Base-by-base conservation (phyloP, 2,797 vertebrate species). In the Eospalax fontanierii region DNA sequence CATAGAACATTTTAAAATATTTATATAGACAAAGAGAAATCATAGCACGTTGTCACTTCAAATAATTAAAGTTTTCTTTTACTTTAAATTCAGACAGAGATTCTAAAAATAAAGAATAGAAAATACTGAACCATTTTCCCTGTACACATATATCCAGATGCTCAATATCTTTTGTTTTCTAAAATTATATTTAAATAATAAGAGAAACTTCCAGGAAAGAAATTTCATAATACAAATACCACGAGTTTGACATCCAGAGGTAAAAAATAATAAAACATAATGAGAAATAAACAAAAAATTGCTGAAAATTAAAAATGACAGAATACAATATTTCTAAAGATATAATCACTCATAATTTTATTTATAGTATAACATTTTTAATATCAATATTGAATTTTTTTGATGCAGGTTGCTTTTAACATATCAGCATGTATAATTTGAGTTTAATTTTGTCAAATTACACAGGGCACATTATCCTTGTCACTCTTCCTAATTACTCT, bases 361-460 rank as follows among this genome's bases (percentile, higher is more conserved):
- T 68, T 59, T 24, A n/a, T 2, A 71, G 28, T 30, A 81, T 19
- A 4, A 1, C 35, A n/a, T 71, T n/a, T n/a, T n/a, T n/a, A n/a
- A n/a, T 95, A 63, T 65, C 18, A 80, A 40, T 79, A 11, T 33
- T n/a, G n/a, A n/a, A n/a, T 75, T 2, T 3, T 18, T 43, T 50
- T 74, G 50, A 40, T 86, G 26, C 50, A 91, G 84, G 21, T 80
- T 76, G 2, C 7, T 54, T 26, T 46, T 26, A 86, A 38, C 38
- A 83, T 35, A 81, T 4, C 33, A 63, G 16, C 26, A 70, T 43
- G 12, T 26, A 10, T 15, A 40, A 3, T 85, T 80, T 80, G 43
- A 28, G 10, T 61, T 96, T 71, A 91, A 90, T n/a, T 71, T 96
- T 92, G 61, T 85, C 93, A 50, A 16, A 57, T 82, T 73, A 66